phyloP scores from a whole-genome alignment of 2,797 vertebrate species.

The Meriones psammophilus region DNA sequence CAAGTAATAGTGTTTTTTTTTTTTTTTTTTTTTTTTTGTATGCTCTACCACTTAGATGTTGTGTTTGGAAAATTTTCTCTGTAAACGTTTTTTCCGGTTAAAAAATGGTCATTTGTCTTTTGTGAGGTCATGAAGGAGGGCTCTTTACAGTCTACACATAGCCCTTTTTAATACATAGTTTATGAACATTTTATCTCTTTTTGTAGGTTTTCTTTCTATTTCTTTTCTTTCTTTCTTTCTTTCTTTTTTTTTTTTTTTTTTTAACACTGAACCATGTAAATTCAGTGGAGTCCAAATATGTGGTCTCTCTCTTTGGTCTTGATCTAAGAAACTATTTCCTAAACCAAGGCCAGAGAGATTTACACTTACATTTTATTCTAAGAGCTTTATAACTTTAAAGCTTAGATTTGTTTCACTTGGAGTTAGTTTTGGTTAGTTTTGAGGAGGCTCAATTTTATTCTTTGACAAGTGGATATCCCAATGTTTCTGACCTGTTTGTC shows the following conservation, averaged over 20 bases:
- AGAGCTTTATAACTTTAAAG: background rate
- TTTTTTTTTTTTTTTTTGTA: background rate
- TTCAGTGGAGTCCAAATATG: constrained; percentile 2
- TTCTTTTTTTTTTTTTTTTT: too few relatives aligned
- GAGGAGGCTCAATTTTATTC: constrained; percentile 5
- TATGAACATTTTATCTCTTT: background rate
- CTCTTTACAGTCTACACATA: constrained; percentile 12
- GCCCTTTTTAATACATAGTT: background rate
- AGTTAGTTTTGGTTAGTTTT: background rate
- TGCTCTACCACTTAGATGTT: background rate
- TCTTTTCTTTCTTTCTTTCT: background rate
- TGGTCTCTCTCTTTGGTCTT: constrained; percentile 27
- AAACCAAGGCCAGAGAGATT: constrained; percentile 42
- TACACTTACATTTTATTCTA: constrained; percentile 24
- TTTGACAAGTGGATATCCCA: background rate
- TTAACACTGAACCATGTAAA: background rate
- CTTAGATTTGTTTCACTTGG: background rate
- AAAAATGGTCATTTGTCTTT: constrained; percentile 8
- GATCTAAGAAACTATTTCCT: constrained; percentile 11
- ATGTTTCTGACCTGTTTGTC: background rate
- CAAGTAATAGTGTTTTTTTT: background rate
- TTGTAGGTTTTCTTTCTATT: constrained; percentile 16
- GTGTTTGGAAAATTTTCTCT: constrained; percentile 29
- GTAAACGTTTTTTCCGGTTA: background rate
- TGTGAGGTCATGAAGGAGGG: background rate